Evolutionary conservation across 2,113 vertebrate genomes (phyloP), one percentile per base, ranked within the genome.

Genomic region (Sula dactylatra): DNA sequence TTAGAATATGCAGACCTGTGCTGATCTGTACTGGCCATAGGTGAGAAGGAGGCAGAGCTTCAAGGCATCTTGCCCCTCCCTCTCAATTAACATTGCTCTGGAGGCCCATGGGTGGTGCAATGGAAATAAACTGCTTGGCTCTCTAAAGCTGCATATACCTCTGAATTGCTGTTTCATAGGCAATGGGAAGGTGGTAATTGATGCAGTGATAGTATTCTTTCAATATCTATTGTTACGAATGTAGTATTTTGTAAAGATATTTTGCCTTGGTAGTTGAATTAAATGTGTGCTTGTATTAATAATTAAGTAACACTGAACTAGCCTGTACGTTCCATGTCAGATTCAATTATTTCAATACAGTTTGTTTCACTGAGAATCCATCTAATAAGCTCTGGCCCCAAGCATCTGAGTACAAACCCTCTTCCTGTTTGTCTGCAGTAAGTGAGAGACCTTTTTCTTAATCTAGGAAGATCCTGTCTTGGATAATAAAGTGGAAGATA

Each of bases 381-480:
- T 21, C 47, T 47, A 2, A 29, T 3, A 25, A 55, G 40, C 4
- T 52, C 52, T 86, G 42, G 13, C 71, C 24, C 19, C 13, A 24
- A 74, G 70, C 76, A 49, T 70, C 38, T 44, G 18, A 65, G 22
- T 38, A 34, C 16, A 49, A 67, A 42, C 16, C 13, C 20, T 16
- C 32, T 61, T 85, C 62, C 78, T 66, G 29, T 16, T 38, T 95
- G 65, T 34, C 66, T 89, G 32, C 86, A 65, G 14, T 45, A 26
- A 87, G 40, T 93, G 72, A 95, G 16, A 69, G 21, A 69, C 8
- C 17, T 74, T 40, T 72, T 84, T 87, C 73, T 95, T 88, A 10
- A 83, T 79, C 27, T 89, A 98, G 98, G 98, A 97, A 76, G 95
- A 97, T 65, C 90, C 95, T 73, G 82, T 38, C 55, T 22, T 40